Conservation (phyloP, 2,888 invertebrate genomes). For the Lochmaea capreae region DNA sequence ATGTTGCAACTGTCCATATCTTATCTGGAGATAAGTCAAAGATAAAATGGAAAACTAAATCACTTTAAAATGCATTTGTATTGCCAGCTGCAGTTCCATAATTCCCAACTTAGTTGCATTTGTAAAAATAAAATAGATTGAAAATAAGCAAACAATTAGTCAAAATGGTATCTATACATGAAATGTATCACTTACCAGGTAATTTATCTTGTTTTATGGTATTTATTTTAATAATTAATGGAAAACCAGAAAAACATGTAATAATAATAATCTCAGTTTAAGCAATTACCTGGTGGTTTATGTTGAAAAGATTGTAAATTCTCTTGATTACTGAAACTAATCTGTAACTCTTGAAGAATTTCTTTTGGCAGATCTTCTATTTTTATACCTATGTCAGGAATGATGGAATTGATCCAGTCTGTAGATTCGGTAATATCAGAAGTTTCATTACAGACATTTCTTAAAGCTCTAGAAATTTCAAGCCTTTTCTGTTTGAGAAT, state of each 20-base stretch:
- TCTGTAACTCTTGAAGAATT: constrained; percentile 58
- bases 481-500: constrained; percentile 61
- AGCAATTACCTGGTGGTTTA: background rate
- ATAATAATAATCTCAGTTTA: background rate
- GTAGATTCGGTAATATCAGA: constrained; percentile 51
- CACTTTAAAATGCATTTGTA: background rate
- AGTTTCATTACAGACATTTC: constrained; percentile 57
- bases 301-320: background rate
- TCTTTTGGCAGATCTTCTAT: constrained; percentile 61
- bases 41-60: background rate
- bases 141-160: too few species aligned
- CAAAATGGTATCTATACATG: too few species aligned
- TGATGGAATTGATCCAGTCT: constrained; percentile 59
- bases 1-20: constrained; percentile 1
- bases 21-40: background rate
- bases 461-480: constrained; percentile 60
- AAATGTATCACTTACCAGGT: too few species aligned
- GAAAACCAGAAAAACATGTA: too few species aligned
- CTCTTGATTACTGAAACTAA: constrained; percentile 48
- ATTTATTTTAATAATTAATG: too few species aligned
- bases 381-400: constrained; percentile 63
- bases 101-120: too few species aligned
- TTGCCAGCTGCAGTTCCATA: too few species aligned
- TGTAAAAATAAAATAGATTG: too few species aligned
- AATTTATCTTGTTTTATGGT: too few species aligned